Evolutionary conservation across 1,140 invertebrate species (phyloP).

Genomic region (Augochlora pura): DNA sequence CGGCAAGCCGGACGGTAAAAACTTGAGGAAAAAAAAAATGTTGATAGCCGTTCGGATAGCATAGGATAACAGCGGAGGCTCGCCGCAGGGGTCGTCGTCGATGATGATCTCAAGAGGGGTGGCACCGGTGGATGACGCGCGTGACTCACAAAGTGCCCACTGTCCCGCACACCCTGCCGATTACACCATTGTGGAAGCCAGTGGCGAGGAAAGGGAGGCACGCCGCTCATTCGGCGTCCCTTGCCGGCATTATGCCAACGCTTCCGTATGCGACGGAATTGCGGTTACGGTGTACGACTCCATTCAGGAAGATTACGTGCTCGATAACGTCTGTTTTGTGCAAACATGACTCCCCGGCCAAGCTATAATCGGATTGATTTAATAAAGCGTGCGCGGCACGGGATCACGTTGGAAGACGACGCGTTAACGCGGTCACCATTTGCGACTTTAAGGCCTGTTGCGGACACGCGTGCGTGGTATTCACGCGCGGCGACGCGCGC

Average conservation of each 20-base stretch:
- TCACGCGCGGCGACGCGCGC: too few species aligned
- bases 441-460: too few species aligned
- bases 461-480: too few species aligned
- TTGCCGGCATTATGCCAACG: constrained; percentile 42
- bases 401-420: neutral
- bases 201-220: neutral
- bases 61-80: constrained; percentile 38
- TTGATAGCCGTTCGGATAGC: constrained; percentile 28
- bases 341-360: constrained; percentile 51
- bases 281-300: constrained; percentile 61
- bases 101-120: constrained; percentile 57
- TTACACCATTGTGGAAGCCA: constrained; percentile 46
- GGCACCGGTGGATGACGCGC: constrained; percentile 45
- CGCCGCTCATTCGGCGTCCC: constrained; percentile 10
- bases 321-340: constrained; percentile 64
- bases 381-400: constrained; percentile 45
- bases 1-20: neutral
- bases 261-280: constrained; percentile 62
- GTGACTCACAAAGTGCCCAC: constrained; percentile 65
- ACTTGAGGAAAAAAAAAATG: constrained; percentile 29
- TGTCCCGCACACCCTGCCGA: constrained; percentile 56
- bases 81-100: constrained; percentile 38
- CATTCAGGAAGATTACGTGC: constrained; percentile 64
- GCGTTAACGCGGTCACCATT: neutral
- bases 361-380: constrained; percentile 59